Evolutionary conservation across 2,888 invertebrate genomes (phyloP), one percentile per base, ranked within the genome.

Genomic region (Shargacucullia verbasci): DNA sequence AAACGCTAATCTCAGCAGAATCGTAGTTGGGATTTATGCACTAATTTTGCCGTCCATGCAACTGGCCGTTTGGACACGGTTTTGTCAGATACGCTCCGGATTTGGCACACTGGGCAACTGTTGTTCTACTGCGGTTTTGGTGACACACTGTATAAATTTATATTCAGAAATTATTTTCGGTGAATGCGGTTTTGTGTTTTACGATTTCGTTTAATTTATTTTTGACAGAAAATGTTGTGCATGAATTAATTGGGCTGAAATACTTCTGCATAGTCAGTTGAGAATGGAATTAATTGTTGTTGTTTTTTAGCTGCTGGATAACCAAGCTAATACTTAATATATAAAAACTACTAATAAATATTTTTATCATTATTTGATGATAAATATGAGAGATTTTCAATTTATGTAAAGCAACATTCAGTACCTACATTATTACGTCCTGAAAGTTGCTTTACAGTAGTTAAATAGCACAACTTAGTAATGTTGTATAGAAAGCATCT

Each of bases 31-130:
- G 81, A 87, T 87, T 86, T 85, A 87, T 84, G 84, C 81, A 84
- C 83, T 85, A 86, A 87, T 89, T 88, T 84, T 76, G 78, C 75
- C 74, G 69, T 75, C 72, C 74, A 68, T 67, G 74, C 73, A 74
- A 76, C 73, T 74, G 65, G 70, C 70, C 76, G 63, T 69, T 70
- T 70, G 73, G 76, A 73, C 81, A 80, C 66, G 73, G 81, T 83
- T 86, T 85, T 84, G 86, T 83, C 84, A 81, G 80, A 82, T 78
- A 75, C 74, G 70, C 70, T 77, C 76, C 76, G 74, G 74, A 82
- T 87, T 85, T 85, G 79, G 81, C 82, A 80, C 79, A 82, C 69
- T 78, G 70, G 59, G 79, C 78, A 70, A 76, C 79, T 59, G 66
- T 59, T 77, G 80, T 72, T 63, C 72, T 69, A 65, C 68, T 76